Base-by-base conservation (phyloP, 2,888 invertebrate genomes). In the Noctua janthina region DNA sequence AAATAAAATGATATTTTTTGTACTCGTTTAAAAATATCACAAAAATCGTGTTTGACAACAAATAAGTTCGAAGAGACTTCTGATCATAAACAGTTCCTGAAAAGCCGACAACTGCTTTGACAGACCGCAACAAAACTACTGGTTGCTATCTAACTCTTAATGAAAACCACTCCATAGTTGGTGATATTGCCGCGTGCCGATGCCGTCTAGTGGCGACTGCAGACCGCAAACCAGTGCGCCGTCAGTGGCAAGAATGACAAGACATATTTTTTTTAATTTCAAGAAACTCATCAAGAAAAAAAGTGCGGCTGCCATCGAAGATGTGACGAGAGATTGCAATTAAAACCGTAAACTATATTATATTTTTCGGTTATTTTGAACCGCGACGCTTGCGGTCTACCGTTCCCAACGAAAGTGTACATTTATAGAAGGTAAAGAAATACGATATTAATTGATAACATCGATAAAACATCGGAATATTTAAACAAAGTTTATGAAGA, bases 401-500 rank as follows among this genome's bases (percentile, higher is more conserved):
- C 7, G 2, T 29, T 6, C 2, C 29, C 6, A 3, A 35, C 10
- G 20, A 7, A 46, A 15, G 43, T n/a, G 2, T 2, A 46, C n/a
- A 15, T n/a, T n/a, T 15, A n/a, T n/a, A 46, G 3, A 46, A 46
- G 20, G 15, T 46, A 68, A 46, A 46, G 2, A 46, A 46, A 46
- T 43, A 67, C 43, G 23, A 7, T 43, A n/a, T 62, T 23, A 51
- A 20, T 35, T 54, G 35, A 69, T 5, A 29, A 69, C 56, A 67
- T 46, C 15, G 29, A 69, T 74, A 64, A 29, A 76, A 39, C 17
- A 69, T 69, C 69, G 54, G 82, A 56, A 69, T 35, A 35, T 1
- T 35, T 1, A 35, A 35, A 35, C 17, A 43, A 67, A 73, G 23
- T 62, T 17, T 17, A 69, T 81, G 35, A 56, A 49, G 46, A 29